A percentile compares a stretch with the other conserved stretches of the same genome.
Conservation (phyloP, 2,797 vertebrate genomes). For the Pipistrellus kuhlii region DNA sequence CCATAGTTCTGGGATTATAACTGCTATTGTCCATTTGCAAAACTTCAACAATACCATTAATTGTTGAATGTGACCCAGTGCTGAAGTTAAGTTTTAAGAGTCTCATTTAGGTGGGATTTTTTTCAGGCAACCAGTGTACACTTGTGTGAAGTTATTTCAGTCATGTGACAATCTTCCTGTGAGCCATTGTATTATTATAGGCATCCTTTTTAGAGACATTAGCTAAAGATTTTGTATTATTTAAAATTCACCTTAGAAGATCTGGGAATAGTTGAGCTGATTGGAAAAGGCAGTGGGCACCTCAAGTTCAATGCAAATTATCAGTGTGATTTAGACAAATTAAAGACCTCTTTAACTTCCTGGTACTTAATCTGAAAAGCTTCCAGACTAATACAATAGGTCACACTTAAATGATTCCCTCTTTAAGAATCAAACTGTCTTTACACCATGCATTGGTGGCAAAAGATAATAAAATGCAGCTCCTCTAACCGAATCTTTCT, state of each 20-base stretch:
- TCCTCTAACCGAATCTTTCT: conserved; percentile 78
- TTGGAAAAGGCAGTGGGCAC: conserved; percentile 83
- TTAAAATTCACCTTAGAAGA: conserved; percentile 79
- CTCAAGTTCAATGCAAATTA: conserved; percentile 85
- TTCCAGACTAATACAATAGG: conserved; percentile 84
- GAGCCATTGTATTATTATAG: conserved; percentile 26
- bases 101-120: neutral
- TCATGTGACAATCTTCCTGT: conserved; percentile 19
- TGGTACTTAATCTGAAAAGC: conserved; percentile 85
- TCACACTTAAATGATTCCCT: conserved; percentile 88
- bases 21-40: neutral
- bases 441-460: conserved; percentile 78
- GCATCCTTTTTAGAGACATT: conserved; percentile 48
- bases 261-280: conserved; percentile 84
- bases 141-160: conserved; percentile 45
- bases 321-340: conserved; percentile 86
- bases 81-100: conserved; percentile 25
- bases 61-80: neutral
- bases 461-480: conserved; percentile 75
- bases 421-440: conserved; percentile 84
- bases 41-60: neutral
- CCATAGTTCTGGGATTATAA: neutral
- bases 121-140: neutral
- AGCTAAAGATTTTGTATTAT: conserved; percentile 63
- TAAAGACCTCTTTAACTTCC: conserved; percentile 87